These are phyloP conservation scores for Leptopilina clavipes DNA, from an alignment of 1,140 invertebrate genomes.

Conservation along the genomic window DNA sequence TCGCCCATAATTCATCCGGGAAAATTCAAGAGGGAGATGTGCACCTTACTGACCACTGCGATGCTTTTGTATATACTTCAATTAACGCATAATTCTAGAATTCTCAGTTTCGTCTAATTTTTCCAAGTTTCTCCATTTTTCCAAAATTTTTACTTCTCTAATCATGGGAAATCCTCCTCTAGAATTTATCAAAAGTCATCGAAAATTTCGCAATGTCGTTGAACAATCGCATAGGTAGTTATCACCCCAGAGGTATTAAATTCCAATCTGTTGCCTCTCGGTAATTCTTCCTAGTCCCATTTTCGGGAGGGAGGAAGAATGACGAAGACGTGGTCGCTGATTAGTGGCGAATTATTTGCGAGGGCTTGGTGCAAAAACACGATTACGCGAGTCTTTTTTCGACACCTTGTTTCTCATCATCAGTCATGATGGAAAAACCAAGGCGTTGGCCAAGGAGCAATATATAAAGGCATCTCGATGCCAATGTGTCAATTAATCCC, in stretches of 20 bases:
- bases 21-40: slow-evolving; percentile 34
- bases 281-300: no score
- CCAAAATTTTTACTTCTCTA: no score
- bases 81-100: no score
- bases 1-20: slow-evolving; percentile 70
- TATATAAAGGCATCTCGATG: slow-evolving; percentile 44
- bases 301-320: no score
- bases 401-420: slow-evolving; percentile 61
- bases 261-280: slow-evolving; percentile 71
- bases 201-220: no score
- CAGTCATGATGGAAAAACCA: slow-evolving; percentile 56
- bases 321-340: no score
- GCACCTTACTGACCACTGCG: slow-evolving; percentile 44
- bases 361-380: no score
- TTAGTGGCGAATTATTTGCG: slow-evolving; percentile 64
- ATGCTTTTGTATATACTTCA: no score
- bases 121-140: no score
- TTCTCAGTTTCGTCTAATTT: no score
- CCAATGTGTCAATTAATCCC: slow-evolving; percentile 70
- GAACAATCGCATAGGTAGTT: slow-evolving; percentile 39
- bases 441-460: slow-evolving; percentile 39
- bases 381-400: slow-evolving; percentile 55
- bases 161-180: no score
- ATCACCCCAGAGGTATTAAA: slow-evolving; percentile 67
- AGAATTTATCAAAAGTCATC: no score